Percentiles rank a stretch among this genome's conserved stretches.
Conservation (phyloP, 2,797 vertebrate genomes). For the Loriculus beryllinus region DNA sequence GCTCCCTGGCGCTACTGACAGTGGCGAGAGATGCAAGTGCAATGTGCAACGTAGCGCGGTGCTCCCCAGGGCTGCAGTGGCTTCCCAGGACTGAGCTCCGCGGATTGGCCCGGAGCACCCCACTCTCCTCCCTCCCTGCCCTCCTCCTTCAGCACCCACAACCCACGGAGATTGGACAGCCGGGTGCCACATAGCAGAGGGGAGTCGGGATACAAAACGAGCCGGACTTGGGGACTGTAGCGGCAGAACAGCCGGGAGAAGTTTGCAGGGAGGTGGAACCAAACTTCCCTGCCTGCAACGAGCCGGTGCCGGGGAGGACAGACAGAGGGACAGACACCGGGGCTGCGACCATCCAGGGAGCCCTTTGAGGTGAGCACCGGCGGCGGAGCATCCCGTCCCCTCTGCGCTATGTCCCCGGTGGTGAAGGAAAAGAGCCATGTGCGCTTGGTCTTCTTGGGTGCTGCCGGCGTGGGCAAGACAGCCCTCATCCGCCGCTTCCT, state of each 20-base stretch:
- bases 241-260: background rate
- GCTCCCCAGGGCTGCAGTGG: background rate
- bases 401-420: conserved; percentile 75
- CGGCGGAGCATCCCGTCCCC: background rate
- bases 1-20: background rate
- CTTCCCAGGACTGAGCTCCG: background rate
- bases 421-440: conserved; percentile 86
- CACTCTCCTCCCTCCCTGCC: conserved; percentile 35
- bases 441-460: conserved; percentile 88
- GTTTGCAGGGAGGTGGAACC: background rate
- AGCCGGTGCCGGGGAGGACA: background rate
- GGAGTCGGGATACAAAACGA: conserved; percentile 58
- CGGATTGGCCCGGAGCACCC: conserved; percentile 58
- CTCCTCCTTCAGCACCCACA: conserved; percentile 35
- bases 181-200: conserved; percentile 46
- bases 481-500: conserved; percentile 89
- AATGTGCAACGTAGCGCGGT: background rate
- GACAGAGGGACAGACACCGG: background rate
- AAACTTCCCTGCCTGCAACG: background rate
- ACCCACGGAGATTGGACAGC: conserved; percentile 61
- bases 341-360: background rate
- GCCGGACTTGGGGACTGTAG: background rate
- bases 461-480: conserved; percentile 89
- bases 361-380: background rate
- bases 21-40: background rate